Percentiles rank a stretch among this genome's conserved stretches.
These are phyloP conservation scores for Lepus townsendii DNA, from an alignment of 2,797 vertebrate genomes.

Conservation along the genomic window DNA sequence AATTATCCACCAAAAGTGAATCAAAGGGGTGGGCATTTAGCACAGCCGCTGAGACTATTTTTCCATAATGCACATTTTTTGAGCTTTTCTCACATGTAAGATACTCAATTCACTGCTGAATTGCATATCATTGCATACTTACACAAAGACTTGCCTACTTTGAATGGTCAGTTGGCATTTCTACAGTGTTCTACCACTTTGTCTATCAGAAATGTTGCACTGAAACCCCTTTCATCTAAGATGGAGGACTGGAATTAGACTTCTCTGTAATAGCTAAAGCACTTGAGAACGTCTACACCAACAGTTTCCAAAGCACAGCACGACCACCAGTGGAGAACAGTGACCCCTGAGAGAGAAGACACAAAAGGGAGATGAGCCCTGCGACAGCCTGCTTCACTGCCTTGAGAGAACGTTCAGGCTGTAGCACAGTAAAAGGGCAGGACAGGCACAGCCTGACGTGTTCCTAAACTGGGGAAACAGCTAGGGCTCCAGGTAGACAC, in stretches of 20 bases:
- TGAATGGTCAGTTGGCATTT: background rate
- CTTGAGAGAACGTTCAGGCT: background rate
- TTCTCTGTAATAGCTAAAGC: background rate
- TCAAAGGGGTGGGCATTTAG: background rate
- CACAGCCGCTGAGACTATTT: too few species aligned
- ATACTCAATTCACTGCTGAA: background rate
- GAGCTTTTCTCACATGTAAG: too few species aligned
- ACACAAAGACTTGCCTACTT: background rate
- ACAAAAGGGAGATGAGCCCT: background rate
- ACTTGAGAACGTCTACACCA: background rate
- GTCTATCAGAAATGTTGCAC: background rate
- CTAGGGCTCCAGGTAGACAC: background rate
- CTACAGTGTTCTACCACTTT: background rate
- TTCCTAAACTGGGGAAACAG: background rate
- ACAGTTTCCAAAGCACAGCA: background rate
- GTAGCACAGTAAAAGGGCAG: background rate
- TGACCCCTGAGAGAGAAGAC: background rate
- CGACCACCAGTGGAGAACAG: background rate
- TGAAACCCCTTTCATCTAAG: background rate
- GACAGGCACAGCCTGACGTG: background rate
- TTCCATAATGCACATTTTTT: too few species aligned
- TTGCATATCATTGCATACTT: background rate
- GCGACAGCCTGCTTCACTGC: background rate
- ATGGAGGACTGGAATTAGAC: background rate
- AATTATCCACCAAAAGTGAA: slow-evolving; percentile 1